Conservation (phyloP, 23 tunicate species). For the Aplidium turbinatum region DNA sequence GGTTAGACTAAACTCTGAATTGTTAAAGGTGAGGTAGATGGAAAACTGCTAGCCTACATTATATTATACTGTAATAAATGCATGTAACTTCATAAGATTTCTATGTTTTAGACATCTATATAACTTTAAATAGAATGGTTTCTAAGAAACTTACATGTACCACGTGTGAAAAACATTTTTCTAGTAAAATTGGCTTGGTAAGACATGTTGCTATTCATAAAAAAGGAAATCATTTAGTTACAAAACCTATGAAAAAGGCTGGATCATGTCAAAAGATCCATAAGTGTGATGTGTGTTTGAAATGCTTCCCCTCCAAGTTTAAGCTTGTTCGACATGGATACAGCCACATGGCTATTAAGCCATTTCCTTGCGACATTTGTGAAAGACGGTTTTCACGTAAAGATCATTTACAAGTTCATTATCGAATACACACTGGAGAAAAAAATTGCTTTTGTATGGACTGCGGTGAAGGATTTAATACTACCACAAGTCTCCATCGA, state of each 20-base stretch:
- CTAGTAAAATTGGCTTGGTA: neutral
- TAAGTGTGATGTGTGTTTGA: slow-evolving; percentile 35
- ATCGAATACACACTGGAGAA: slow-evolving; percentile 46
- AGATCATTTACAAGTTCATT: slow-evolving; percentile 63
- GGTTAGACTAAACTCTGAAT: too few relatives aligned
- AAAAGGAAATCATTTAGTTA: slow-evolving; percentile 16
- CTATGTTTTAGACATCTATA: too few relatives aligned
- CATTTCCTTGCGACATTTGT: slow-evolving; percentile 52
- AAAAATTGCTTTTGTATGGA: slow-evolving; percentile 31
- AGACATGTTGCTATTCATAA: slow-evolving; percentile 26
- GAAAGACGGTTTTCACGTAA: slow-evolving; percentile 48
- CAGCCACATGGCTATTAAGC: slow-evolving; percentile 47
- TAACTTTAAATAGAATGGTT: neutral
- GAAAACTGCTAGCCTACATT: too few relatives aligned
- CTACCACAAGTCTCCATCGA: slow-evolving; percentile 29
- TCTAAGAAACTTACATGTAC: slow-evolving; percentile 20
- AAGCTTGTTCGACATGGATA: slow-evolving; percentile 48
- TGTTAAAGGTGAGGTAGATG: too few relatives aligned
- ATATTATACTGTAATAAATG: too few relatives aligned
- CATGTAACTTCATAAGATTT: too few relatives aligned
- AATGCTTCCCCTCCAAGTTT: slow-evolving; percentile 40
- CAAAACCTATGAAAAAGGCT: slow-evolving; percentile 19
- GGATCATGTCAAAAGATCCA: neutral
- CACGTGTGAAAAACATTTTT: slow-evolving; percentile 24
- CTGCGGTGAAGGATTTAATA: slow-evolving; percentile 46